Evolutionary conservation across 2,888 invertebrate species (phyloP).

Genomic region (Oeneis ivallda): DNA sequence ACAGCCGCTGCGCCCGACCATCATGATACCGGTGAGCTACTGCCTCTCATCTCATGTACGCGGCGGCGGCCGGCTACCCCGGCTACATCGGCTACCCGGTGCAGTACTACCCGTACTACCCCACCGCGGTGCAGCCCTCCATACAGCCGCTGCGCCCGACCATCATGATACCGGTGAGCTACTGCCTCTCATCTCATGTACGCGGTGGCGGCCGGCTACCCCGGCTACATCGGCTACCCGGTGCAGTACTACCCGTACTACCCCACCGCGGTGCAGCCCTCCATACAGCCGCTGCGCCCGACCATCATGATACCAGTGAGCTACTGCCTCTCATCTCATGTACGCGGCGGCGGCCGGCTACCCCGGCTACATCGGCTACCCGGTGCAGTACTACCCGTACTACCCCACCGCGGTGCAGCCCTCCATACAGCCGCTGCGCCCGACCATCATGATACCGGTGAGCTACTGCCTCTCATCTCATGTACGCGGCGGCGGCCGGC

Average conservation of each 20-base stretch:
- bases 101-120: slow-evolving; percentile 88
- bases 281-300: slow-evolving; percentile 84
- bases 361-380: slow-evolving; percentile 88
- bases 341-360: slow-evolving; percentile 85
- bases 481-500: slow-evolving; percentile 85
- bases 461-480: slow-evolving; percentile 61
- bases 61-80: slow-evolving; percentile 85
- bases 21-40: slow-evolving; percentile 87
- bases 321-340: slow-evolving; percentile 65
- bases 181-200: slow-evolving; percentile 78
- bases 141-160: slow-evolving; percentile 86
- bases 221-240: slow-evolving; percentile 88
- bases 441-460: slow-evolving; percentile 90
- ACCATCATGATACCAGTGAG: slow-evolving; percentile 91
- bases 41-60: slow-evolving; percentile 81
- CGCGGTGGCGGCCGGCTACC: slow-evolving; percentile 85
- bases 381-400: slow-evolving; percentile 88
- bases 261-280: slow-evolving; percentile 85
- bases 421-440: slow-evolving; percentile 84
- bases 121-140: slow-evolving; percentile 84
- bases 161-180: slow-evolving; percentile 88
- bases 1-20: slow-evolving; percentile 86
- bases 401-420: slow-evolving; percentile 86
- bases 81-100: slow-evolving; percentile 89
- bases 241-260: slow-evolving; percentile 89